A percentile compares a stretch with the other conserved stretches of the same genome.
Evolutionary conservation across 2,113 vertebrate genomes (phyloP).

Genomic region (Calyptomena viridis): DNA sequence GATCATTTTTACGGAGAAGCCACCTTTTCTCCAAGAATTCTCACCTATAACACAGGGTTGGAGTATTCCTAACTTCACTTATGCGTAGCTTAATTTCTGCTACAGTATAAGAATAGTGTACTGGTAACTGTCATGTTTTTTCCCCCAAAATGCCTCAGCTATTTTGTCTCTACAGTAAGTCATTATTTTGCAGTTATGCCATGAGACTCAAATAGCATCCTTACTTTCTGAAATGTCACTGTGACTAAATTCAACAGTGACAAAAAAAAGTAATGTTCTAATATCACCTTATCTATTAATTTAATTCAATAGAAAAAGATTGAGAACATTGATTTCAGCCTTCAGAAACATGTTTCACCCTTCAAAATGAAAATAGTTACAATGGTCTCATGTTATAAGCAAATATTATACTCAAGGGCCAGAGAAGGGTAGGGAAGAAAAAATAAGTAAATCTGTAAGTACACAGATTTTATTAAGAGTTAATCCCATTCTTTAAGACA

Average conservation of each 20-base stretch:
- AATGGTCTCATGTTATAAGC: not conserved
- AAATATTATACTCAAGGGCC: not conserved
- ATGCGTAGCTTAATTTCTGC: not conserved
- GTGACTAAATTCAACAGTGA: not conserved
- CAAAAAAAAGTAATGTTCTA: not conserved
- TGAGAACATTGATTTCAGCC: not conserved
- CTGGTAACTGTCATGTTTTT: not conserved
- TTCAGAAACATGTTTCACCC: not conserved
- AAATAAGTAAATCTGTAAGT: not conserved
- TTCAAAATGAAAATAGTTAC: not conserved
- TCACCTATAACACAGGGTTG: not conserved
- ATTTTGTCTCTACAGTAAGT: not conserved
- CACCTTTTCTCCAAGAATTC: not conserved
- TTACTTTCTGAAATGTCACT: not conserved
- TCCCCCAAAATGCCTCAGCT: not conserved
- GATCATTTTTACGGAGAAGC: not conserved
- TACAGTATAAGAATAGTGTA: not conserved
- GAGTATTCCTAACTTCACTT: not conserved
- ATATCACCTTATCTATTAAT: not conserved
- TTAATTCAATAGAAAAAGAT: not conserved
- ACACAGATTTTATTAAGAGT: not conserved
- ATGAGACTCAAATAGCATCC: not conserved
- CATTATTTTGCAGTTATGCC: not conserved
- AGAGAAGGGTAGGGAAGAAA: accelerated
- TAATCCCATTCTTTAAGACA: not conserved